Percentiles rank a stretch among this genome's conserved stretches.
Conservation (phyloP, 2,888 invertebrate species). For the Formica aserva region DNA sequence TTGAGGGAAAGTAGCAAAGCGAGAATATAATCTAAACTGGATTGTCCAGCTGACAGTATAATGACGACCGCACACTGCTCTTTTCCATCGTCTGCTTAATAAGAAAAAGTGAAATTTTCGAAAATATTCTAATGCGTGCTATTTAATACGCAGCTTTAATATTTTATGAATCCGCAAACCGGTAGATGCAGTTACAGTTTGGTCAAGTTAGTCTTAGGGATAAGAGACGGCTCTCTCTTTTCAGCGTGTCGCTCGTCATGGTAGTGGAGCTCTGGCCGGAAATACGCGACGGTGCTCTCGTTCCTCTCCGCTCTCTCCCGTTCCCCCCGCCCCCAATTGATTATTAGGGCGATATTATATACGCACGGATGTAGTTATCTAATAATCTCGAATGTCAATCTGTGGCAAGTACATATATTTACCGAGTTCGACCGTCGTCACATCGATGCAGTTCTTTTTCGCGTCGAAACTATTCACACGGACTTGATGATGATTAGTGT, state of each 20-base stretch:
- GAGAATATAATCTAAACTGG: not conserved
- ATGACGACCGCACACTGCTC: not conserved
- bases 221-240: slow-evolving; percentile 10
- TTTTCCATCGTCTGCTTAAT: not conserved
- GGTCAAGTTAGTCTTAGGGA: not conserved
- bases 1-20: slow-evolving; percentile 27
- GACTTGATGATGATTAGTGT: slow-evolving; percentile 77
- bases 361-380: not conserved
- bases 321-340: slow-evolving; percentile 60
- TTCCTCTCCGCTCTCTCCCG: slow-evolving; percentile 48
- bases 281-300: slow-evolving; percentile 70
- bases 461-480: slow-evolving; percentile 81
- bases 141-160: not conserved
- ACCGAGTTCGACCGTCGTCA: slow-evolving; percentile 82
- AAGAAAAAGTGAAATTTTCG: slow-evolving; percentile 40
- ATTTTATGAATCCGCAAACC: slow-evolving; percentile 19
- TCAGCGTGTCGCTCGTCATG: slow-evolving; percentile 44
- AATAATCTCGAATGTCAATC: slow-evolving; percentile 47
- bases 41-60: not conserved
- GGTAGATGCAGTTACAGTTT: slow-evolving; percentile 20
- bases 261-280: slow-evolving; percentile 66
- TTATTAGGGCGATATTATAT: slow-evolving; percentile 41
- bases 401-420: slow-evolving; percentile 65
- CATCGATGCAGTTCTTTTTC: slow-evolving; percentile 80
- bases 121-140: not conserved